Base-by-base conservation (phyloP, 2,888 invertebrate genomes). In the Heliothis peltigera region DNA sequence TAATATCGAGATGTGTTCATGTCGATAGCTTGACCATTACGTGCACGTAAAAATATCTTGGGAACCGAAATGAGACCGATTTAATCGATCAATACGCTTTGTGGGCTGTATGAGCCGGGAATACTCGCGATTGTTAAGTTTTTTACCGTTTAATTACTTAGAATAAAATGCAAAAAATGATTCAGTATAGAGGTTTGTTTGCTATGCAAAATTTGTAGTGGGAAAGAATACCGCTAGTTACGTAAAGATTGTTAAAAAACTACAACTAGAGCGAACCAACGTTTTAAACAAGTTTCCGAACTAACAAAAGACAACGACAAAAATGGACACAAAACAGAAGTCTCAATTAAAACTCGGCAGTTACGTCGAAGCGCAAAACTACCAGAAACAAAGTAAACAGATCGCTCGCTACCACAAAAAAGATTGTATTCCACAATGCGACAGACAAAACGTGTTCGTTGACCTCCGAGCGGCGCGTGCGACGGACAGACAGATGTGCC, bases 21-120 rank as follows among this genome's bases (percentile, higher is more conserved):
- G 83, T 92, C 91, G 91, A 92, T 92, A 92, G 86, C 86, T 92
- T 86, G 81, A 85, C 91, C 90, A 93, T 93, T 93, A 93, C 92
- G 87, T 87, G 88, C 87, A 85, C 83, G 85, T 87, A 86, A 84
- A 89, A 87, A 84, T 85, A 76, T 57, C 76, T 81, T 88, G 89
- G 87, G 91, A 90, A 91, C 82, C 84, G 87, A 86, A 89, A 86
- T 87, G 85, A 85, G 85, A 81, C 70, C 80, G 89, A 89, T 89
- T 83, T 81, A 82, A 90, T 89, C 86, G 79, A 70, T 58, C 72
- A 77, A 77, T 75, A 76, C 64, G 57, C 58, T 77, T 83, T 81
- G 77, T 77, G 64, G 43, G 59, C 64, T 72, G 55, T 71, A 65
- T 70, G 65, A 64, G 62, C 55, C 46, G 60, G 57, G 47, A 68